Conservation (phyloP, 2,113 vertebrate genomes). For the Thryonomys swinderianus region DNA sequence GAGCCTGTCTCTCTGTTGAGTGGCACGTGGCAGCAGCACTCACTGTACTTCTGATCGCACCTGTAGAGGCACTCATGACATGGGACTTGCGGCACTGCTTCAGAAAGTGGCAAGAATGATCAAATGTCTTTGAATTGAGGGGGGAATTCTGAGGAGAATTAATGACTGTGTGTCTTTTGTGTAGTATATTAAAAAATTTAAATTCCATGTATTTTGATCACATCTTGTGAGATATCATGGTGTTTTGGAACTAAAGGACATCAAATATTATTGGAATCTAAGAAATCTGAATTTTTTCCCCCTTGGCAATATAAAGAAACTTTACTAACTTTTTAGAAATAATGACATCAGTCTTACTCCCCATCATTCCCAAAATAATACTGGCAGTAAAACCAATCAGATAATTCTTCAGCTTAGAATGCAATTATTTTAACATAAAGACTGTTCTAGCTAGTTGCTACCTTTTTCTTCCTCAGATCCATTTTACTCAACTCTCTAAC, state of each 20-base stretch:
- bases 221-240: background rate
- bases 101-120: background rate
- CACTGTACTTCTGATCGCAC: background rate
- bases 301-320: background rate
- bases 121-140: background rate
- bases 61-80: background rate
- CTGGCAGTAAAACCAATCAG: constrained; percentile 5
- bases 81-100: background rate
- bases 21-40: background rate
- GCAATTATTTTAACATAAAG: background rate
- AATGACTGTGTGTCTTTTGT: background rate
- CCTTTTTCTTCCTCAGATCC: background rate
- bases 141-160: background rate
- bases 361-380: constrained; percentile 15
- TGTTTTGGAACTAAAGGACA: background rate
- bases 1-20: background rate
- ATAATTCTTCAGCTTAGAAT: background rate
- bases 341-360: background rate
- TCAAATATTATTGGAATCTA: background rate
- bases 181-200: background rate
- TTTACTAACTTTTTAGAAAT: background rate
- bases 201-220: background rate
- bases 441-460: background rate
- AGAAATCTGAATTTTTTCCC: background rate
- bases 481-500: background rate